phyloP scores from a whole-genome alignment of 2,113 vertebrate species.

The Clarias gariepinus region DNA sequence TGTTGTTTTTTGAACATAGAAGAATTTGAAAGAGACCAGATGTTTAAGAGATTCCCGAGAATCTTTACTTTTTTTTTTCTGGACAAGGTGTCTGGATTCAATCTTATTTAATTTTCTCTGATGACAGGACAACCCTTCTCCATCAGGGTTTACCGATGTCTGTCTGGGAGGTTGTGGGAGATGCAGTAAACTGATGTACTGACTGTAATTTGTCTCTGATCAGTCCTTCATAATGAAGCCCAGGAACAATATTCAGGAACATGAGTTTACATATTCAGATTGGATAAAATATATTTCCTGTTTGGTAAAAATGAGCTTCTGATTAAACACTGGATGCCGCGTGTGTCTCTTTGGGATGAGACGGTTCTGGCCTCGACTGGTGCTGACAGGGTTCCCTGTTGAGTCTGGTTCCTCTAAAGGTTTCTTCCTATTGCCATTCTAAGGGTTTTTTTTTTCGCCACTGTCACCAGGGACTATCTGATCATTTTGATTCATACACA shows the following conservation, averaged over 20 bases:
- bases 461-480: too few species aligned
- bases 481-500: too few species aligned
- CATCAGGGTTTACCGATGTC: neutral
- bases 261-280: neutral
- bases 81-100: neutral
- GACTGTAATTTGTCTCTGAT: neutral
- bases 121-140: neutral
- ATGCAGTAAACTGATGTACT: neutral
- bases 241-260: neutral
- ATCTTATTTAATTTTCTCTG: neutral
- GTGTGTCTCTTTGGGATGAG: too few species aligned
- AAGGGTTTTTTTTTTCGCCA: too few species aligned
- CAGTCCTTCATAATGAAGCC: neutral
- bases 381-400: too few species aligned
- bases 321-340: too few species aligned
- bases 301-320: too few species aligned
- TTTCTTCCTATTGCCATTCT: too few species aligned
- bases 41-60: neutral
- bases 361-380: too few species aligned
- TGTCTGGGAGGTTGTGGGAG: neutral
- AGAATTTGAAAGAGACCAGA: slow-evolving; percentile 3
- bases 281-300: neutral
- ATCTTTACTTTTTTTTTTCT: too few species aligned
- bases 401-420: too few species aligned
- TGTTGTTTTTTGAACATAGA: slow-evolving; percentile 5